These are phyloP conservation scores for Clarias batrachus DNA, from an alignment of 2,113 vertebrate genomes.

Conservation along the genomic window DNA sequence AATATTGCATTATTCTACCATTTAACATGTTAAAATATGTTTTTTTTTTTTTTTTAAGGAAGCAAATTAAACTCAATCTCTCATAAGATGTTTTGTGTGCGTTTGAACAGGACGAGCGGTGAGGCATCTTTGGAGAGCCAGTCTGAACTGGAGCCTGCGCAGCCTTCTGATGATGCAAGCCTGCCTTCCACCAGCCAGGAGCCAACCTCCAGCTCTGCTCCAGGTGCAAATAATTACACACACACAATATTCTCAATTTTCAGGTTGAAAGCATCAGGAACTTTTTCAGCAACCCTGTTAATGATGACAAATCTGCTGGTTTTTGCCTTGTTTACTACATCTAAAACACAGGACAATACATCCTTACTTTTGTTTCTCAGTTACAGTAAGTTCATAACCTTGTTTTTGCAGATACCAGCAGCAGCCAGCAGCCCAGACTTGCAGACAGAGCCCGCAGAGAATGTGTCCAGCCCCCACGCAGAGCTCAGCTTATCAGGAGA, in stretches of 20 bases:
- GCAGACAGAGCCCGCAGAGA: conserved; percentile 70
- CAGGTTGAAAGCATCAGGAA: not conserved
- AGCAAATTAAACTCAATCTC: not conserved
- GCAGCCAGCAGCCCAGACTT: conserved; percentile 74
- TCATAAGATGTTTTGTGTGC: not conserved
- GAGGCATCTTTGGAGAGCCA: conserved; percentile 87
- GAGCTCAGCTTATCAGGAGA: conserved; percentile 75
- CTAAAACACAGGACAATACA: not conserved
- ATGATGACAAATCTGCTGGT: not conserved
- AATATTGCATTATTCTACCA: not conserved
- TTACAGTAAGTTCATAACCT: not conserved
- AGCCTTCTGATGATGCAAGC: conserved; percentile 83
- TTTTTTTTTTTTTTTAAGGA: no score
- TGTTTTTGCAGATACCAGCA: conserved; percentile 79
- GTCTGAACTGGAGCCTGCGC: conserved; percentile 81
- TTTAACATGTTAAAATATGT: not conserved
- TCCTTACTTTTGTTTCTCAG: not conserved
- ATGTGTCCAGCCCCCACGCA: conserved; percentile 64
- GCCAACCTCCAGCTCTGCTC: conserved; percentile 77
- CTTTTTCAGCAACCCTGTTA: not conserved
- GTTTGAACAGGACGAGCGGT: conserved; percentile 65
- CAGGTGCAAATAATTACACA: conserved; percentile 35
- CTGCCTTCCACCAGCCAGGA: conserved; percentile 95
- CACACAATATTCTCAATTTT: not conserved
- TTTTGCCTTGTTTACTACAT: not conserved